These are phyloP conservation scores for Atta texana DNA, from an alignment of 1,140 invertebrate species.

Conservation along the genomic window DNA sequence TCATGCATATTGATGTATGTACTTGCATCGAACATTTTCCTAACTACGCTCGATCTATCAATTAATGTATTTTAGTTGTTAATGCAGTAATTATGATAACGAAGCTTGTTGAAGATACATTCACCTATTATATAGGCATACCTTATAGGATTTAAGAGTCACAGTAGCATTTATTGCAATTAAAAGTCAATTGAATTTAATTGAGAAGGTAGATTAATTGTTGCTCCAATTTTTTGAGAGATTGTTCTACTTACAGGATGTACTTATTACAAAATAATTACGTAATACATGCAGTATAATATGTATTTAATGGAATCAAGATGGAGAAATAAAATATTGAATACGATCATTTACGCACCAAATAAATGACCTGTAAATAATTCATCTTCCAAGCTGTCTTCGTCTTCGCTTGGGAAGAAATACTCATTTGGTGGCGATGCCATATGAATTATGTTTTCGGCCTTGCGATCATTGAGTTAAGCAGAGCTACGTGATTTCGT, in stretches of 20 bases:
- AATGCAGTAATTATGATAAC: constrained; percentile 24
- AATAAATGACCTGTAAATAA: constrained; percentile 47
- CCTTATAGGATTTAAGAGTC: constrained; percentile 43
- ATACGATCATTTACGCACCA: constrained; percentile 34
- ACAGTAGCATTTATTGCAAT: constrained; percentile 48
- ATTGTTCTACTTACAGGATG: not conserved
- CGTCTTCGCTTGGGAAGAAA: constrained; percentile 66
- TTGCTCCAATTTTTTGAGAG: constrained; percentile 16
- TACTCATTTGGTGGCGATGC: constrained; percentile 67
- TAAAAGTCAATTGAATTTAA: constrained; percentile 34
- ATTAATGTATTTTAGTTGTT: constrained; percentile 39
- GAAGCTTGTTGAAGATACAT: not conserved
- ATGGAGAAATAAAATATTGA: not conserved
- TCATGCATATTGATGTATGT: not conserved
- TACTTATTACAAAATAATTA: constrained; percentile 16
- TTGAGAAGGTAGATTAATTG: constrained; percentile 12
- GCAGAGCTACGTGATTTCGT: constrained; percentile 36
- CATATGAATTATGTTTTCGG: constrained; percentile 62
- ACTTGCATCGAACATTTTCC: not conserved
- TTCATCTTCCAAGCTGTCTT: constrained; percentile 59
- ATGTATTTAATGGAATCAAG: not conserved
- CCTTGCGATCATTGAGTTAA: constrained; percentile 24
- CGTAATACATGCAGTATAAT: not conserved
- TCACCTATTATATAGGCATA: not conserved
- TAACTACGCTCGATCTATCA: constrained; percentile 22